Percentiles rank a stretch among this genome's conserved stretches.
Evolutionary conservation across 1,140 invertebrate species (phyloP).

Genomic region (Frieseomelitta varia): DNA sequence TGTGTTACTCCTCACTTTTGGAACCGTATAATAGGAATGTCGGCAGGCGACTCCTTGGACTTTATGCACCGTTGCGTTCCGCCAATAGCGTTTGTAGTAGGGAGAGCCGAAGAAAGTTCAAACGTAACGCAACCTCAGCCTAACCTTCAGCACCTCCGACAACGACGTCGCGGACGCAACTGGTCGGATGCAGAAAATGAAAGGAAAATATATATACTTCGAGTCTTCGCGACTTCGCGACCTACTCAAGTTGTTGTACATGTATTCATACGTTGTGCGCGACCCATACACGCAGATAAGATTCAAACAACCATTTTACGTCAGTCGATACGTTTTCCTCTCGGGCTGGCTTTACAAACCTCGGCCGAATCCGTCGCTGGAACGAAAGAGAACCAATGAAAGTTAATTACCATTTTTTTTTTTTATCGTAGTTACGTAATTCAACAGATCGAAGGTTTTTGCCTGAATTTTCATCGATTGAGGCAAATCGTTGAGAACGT

Average conservation of each 20-base stretch:
- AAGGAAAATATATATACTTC: constrained; percentile 10
- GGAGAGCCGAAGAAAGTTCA: constrained; percentile 50
- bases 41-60: constrained; percentile 33
- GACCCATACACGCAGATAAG: not conserved
- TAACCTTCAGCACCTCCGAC: constrained; percentile 9
- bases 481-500: not conserved
- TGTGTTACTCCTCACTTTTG: not conserved
- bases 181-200: constrained; percentile 32
- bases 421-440: not conserved
- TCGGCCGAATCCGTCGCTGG: too few relatives aligned
- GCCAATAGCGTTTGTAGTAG: constrained; percentile 34
- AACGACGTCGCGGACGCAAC: constrained; percentile 43
- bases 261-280: constrained; percentile 19
- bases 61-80: constrained; percentile 44
- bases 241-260: not conserved
- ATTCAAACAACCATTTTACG: not conserved
- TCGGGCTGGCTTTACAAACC: not conserved
- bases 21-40: constrained; percentile 24
- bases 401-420: not conserved
- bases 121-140: constrained; percentile 26
- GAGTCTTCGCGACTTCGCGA: not conserved
- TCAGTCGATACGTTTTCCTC: not conserved
- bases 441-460: not conserved
- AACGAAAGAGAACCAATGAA: not conserved
- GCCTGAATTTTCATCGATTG: too few relatives aligned